Evolutionary conservation across 2,113 vertebrate species (phyloP), one percentile per base, ranked within the genome.

Genomic region (Illadopsis cleaveri): DNA sequence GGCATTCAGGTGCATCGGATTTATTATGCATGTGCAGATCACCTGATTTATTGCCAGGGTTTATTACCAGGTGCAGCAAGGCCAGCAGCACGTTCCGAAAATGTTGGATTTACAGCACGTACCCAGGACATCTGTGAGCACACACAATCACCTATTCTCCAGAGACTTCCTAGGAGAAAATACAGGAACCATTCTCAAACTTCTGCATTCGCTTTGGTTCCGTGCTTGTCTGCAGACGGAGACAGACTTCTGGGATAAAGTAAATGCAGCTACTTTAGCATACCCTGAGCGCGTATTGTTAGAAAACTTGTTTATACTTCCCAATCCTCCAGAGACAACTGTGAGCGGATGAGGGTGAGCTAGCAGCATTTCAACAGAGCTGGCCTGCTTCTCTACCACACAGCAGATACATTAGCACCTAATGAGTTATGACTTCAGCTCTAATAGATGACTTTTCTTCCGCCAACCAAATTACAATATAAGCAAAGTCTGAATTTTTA

Each of bases 51-150:
- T 89, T 86, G 83, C 93, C 60, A 25, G 73, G 76, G 90, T 92
- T 97, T 96, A 94, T 83, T 92, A 92, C 91, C 94, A 95, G 86
- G 72, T 86, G 93, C 86, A 86, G 91, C 47, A 83, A 90, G 75
- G 90, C 86, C 80, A 81, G 71, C 64, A 89, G 60, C 68, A 28
- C 28, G 53, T 58, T 86, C 82, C 86, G 82, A 95, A 73, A 77
- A 78, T 33, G 30, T 3, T 86, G 89, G 94, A 96, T 97, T 96
- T 96, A 95, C 60, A 62, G 47, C 93, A 89, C 12, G 1, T 86
- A 90, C 54, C 78, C 1, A 2, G 75, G 71, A 94, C 86, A 94
- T 95, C 94, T 96, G 95, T 7, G 12, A 95, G 76, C 15, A 6
- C 71, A 62, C 19, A 66, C 42, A 75, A 84, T 82, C 81, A 50